Evolutionary conservation across 1,140 invertebrate species (phyloP).

Genomic region (Oppia nitens): DNA sequence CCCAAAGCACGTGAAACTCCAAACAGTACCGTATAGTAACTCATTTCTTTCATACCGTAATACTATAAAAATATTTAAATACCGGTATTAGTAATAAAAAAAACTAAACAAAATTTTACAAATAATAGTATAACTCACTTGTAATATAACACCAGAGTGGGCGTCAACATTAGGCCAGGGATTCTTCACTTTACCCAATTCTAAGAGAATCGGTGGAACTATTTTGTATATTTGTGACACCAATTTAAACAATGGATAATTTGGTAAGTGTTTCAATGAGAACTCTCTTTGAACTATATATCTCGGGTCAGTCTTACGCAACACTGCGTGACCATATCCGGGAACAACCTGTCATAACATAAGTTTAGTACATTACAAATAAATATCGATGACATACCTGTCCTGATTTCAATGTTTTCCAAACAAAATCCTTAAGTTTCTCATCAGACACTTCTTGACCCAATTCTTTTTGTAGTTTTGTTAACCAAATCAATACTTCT

Average conservation of each 20-base stretch:
- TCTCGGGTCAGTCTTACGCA: constrained; percentile 41
- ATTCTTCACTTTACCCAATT: constrained; percentile 42
- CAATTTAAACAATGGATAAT: constrained; percentile 37
- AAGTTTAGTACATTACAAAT: neutral
- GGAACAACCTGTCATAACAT: constrained; percentile 35
- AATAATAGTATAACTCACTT: constrained; percentile 31
- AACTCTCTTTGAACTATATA: constrained; percentile 41
- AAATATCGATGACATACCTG: constrained; percentile 26
- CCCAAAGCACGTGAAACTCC: constrained; percentile 87
- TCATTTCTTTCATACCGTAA: constrained; percentile 94
- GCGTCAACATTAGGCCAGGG: constrained; percentile 47
- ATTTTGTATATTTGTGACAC: constrained; percentile 38
- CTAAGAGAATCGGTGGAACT: constrained; percentile 38
- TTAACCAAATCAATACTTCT: constrained; percentile 33
- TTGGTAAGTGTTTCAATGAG: constrained; percentile 39
- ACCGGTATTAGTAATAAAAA: neutral
- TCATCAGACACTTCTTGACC: constrained; percentile 34
- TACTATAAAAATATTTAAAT: constrained; percentile 42
- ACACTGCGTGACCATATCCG: constrained; percentile 43
- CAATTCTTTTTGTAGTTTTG: constrained; percentile 31
- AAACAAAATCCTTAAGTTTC: constrained; percentile 37
- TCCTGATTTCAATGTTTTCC: constrained; percentile 40
- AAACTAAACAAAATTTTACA: neutral
- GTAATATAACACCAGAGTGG: constrained; percentile 40
- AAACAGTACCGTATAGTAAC: constrained; percentile 94